phyloP scores from a whole-genome alignment of 2,888 invertebrate species.

The Artemia sp. region DNA sequence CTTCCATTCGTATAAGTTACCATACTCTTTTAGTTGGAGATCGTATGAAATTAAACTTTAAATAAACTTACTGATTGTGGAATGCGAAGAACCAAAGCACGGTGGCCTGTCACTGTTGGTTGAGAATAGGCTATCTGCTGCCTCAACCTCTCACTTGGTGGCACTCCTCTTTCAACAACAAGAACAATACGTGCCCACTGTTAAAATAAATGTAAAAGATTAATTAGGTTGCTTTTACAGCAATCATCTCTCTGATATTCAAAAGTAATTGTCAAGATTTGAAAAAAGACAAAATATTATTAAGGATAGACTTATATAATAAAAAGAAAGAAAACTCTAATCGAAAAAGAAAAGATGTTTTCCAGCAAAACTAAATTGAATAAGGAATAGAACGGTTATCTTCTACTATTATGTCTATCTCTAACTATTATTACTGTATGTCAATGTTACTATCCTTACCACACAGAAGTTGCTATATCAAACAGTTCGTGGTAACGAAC shows the following conservation, averaged over 20 bases:
- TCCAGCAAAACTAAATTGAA: too few relatives aligned
- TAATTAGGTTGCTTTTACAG: not conserved
- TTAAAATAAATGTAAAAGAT: constrained; percentile 25
- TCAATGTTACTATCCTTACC: too few relatives aligned
- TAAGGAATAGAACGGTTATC: too few relatives aligned
- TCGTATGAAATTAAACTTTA: not conserved
- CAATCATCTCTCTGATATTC: not conserved
- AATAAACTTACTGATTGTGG: constrained; percentile 56
- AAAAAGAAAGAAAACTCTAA: too few relatives aligned
- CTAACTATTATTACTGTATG: too few relatives aligned
- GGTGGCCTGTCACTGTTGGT: constrained; percentile 70
- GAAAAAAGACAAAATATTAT: constrained; percentile 3
- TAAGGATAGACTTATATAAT: not conserved
- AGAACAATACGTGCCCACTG: constrained; percentile 95
- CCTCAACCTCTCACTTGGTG: constrained; percentile 64
- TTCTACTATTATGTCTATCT: too few relatives aligned
- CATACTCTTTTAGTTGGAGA: too few relatives aligned
- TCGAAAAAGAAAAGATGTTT: too few relatives aligned
- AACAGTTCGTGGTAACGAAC: too few relatives aligned
- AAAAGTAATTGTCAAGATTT: not conserved
- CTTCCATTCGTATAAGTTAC: not conserved
- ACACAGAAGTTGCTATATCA: too few relatives aligned
- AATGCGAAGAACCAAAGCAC: constrained; percentile 68
- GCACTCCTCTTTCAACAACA: constrained; percentile 90
- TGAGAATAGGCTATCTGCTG: constrained; percentile 82